These are phyloP conservation scores for Urocitellus parryii DNA, from an alignment of 2,113 vertebrate species.

Conservation along the genomic window DNA sequence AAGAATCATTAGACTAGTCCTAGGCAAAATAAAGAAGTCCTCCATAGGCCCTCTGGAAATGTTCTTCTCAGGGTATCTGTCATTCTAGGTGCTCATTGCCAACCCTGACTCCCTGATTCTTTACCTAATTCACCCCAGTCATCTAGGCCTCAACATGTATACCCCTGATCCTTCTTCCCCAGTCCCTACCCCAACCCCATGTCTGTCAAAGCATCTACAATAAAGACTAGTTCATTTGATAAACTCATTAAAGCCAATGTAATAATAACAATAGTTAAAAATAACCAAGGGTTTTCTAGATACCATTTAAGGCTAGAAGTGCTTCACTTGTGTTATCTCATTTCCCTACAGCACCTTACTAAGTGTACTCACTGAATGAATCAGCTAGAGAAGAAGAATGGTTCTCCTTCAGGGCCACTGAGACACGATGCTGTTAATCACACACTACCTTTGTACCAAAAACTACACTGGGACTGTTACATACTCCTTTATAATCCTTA, in stretches of 20 bases:
- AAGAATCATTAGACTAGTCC: neutral
- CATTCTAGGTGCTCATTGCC: rapidly evolving
- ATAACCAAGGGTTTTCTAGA: neutral
- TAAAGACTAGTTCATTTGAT: neutral
- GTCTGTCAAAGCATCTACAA: neutral
- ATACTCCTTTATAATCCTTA: neutral
- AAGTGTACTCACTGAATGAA: neutral
- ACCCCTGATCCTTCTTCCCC: neutral
- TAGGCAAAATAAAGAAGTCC: neutral
- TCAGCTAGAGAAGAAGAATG: neutral
- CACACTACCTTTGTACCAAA: neutral
- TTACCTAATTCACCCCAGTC: neutral
- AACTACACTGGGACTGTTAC: neutral
- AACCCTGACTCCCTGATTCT: neutral
- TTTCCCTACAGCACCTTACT: neutral
- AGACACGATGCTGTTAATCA: neutral
- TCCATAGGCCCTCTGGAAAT: neutral
- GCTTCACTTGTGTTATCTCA: neutral
- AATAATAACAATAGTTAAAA: neutral
- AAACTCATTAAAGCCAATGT: neutral
- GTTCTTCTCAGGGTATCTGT: neutral
- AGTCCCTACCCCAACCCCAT: neutral
- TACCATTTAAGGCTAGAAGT: neutral
- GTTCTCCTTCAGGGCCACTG: neutral
- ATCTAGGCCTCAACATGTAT: neutral